Base-by-base conservation (phyloP, 2,888 invertebrate genomes). In the Sarcophaga rosellei region DNA sequence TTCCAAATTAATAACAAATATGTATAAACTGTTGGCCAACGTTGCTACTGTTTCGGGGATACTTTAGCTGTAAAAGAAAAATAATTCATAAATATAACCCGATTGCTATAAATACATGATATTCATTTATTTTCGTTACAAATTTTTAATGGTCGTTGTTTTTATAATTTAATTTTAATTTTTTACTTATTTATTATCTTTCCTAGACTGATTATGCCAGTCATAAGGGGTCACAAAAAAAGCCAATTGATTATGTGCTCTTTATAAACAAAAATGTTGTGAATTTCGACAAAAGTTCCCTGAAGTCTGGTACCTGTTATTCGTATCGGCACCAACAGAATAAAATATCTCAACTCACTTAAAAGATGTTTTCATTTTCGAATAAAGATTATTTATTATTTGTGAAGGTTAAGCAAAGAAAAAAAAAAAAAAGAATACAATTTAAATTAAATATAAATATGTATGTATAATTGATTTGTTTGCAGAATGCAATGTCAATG, bases 191-290 rank as follows among this genome's bases (percentile, higher is more conserved):
- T 78, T 53, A 78, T 85, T 85, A 85, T 85, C 85, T 74, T 69
- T 17, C 69, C 53, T 61, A 85, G 81, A 85, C 85, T 81, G 85
- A 81, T 85, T 85, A 65, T 61, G 47, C 17, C 77, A 61, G 65
- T 81, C 85, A 69, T 35, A 47, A 47, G 78, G 53, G 85, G 78
- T 85, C 81, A 85, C 59, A 69, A 53, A 78, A 61, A 53, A 59
- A 75, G 23, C 45, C n/a, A 74, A 74, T 68, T 59, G 23, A 75
- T 79, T 79, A 69, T 69, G 74, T 74, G 66, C 35, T 20, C 65
- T 47, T 47, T 53, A 73, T 62, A 62, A 53, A 73, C 62, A 62
- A 53, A 12, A 65, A 62, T 65, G 63, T 70, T 63, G 12, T 70
- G 47, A 35, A 61, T 25, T 81, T 69, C 11, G 12, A 4, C 6